Base-by-base conservation (phyloP, 1,140 invertebrate species). In the Hyposmocoma kahamanoa region DNA sequence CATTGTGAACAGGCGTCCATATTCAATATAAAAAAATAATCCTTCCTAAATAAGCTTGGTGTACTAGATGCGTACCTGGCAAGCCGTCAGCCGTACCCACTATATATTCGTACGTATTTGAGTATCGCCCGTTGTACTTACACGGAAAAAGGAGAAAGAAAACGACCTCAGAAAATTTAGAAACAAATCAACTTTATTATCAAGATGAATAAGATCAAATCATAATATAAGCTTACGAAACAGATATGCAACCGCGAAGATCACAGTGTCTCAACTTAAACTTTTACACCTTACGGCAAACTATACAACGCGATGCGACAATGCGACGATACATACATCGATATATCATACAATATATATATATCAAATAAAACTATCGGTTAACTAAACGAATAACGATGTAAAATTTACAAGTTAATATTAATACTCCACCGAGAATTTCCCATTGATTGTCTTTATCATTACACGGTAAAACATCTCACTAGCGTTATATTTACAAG, bases 111-210 rank as follows among this genome's bases (percentile, higher is more conserved):
- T n/a, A n/a, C n/a, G n/a, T n/a, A n/a, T n/a, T n/a, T n/a, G n/a
- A n/a, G n/a, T n/a, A n/a, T n/a, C n/a, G n/a, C n/a, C n/a, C n/a
- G n/a, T n/a, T n/a, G n/a, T n/a, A n/a, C n/a, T n/a, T n/a, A n/a
- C n/a, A 4, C 13, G 47, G 21, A 11, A 18, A 45, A 46, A 17
- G 22, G 19, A 32, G 42, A 75, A 81, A 67, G 56, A 60, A 84
- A 80, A 82, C 74, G 65, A 80, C 54, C 41, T 34, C 75, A 66
- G 72, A 78, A 84, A 82, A 82, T 82, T 82, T 82, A 82, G 78
- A 84, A 84, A 84, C 78, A 84, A 84, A 81, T 84, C 72, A 84
- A 84, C 73, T 84, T 84, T 84, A 84, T 84, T 84, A 82, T 81
- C 78, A 84, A 84, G 81, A 84, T 84, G 78, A 82, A 84, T 83